Conservation (phyloP, 2,113 vertebrate genomes). For the Lepus europaeus region DNA sequence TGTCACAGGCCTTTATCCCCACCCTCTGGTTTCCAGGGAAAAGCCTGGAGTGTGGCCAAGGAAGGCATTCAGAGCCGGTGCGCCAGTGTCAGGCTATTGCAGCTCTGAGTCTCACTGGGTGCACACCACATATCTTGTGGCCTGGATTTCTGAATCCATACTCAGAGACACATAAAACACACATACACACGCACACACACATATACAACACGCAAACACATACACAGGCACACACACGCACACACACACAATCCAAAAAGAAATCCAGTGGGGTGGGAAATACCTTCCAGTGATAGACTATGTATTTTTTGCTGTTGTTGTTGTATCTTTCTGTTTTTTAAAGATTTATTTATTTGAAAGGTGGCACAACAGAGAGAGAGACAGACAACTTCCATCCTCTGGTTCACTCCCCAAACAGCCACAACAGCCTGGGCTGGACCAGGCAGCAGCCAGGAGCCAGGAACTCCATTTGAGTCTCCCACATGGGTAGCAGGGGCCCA, state of each 20-base stretch:
- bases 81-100: slow-evolving; percentile 20
- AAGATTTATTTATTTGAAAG: too few relatives aligned
- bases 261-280: not conserved
- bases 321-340: too few relatives aligned
- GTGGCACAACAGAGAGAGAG: too few relatives aligned
- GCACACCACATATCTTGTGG: not conserved
- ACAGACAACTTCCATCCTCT: too few relatives aligned
- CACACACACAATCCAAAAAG: not conserved
- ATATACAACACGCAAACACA: not conserved
- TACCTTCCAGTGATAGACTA: not conserved
- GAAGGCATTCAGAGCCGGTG: not conserved
- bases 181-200: not conserved
- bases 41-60: not conserved
- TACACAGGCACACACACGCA: not conserved
- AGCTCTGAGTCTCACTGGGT: not conserved
- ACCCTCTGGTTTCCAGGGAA: not conserved
- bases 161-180: slow-evolving; percentile 12
- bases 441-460: too few relatives aligned
- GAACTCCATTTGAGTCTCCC: too few relatives aligned
- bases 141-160: slow-evolving; percentile 15
- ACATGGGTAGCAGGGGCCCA: too few relatives aligned
- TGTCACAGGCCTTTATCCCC: not conserved
- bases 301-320: not conserved
- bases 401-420: too few relatives aligned
- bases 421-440: too few relatives aligned